Evolutionary conservation across 2,113 vertebrate species (phyloP), one percentile per base, ranked within the genome.

Genomic region (Scomber scombrus): DNA sequence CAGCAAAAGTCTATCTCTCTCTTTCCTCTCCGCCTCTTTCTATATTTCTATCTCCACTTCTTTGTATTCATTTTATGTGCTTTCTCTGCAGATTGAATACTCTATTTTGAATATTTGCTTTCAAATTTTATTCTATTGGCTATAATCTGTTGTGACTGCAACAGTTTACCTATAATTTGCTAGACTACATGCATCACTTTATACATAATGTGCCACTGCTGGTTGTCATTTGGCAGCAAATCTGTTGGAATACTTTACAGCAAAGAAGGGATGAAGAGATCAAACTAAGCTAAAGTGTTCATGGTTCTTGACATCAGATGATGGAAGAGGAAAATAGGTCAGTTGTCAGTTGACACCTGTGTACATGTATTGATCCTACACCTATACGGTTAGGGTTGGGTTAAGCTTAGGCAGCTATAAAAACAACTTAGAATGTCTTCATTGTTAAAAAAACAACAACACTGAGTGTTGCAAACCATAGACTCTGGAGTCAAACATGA

Each of bases 1-100:
- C 51, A 19, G 47, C 67, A 70, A 56, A 71, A 75, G 19, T 84
- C 78, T 31, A n/a, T 64, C 74, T 64, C 23, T 12, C 43, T 56
- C 70, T 64, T 21, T 58, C 54, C 55, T 60, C 47, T 15, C 63
- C 62, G 76, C 5, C 29, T 84, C 79, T 47, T 68, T 79, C 74
- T 75, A 52, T 57, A 54, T 79, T 34, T 0, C 12, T 46, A 6
- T 68, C 66, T 49, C 57, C 4, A 26, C 18, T 19, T 11, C 55
- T 9, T 34, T 14, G 34, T 6, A 9, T 54, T 40, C 8, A 40
- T 23, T 51, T 34, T 16, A 15, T 58, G 1, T 46, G 68, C 50
- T 55, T 50, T 54, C 11, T 64, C 23, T 66, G 40, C 61, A 58
- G 60, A 54, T 21, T 46, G 43, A 77, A 50, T 76, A 21, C 34